Conservation (phyloP, 2,888 invertebrate genomes). For the Quadriops clusia region DNA sequence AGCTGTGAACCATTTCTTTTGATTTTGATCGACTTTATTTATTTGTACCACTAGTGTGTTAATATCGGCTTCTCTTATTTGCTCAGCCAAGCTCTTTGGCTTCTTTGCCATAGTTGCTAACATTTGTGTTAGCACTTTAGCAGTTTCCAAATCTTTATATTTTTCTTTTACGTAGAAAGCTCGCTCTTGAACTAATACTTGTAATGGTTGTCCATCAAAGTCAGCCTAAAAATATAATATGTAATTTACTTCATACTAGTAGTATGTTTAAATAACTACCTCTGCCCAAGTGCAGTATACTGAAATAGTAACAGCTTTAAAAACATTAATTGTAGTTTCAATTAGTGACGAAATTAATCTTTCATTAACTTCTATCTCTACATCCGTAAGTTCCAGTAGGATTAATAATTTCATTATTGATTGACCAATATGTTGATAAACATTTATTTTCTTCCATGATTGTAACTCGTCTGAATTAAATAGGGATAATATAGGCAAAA, state of each 20-base stretch:
- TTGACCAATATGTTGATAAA: constrained; percentile 28
- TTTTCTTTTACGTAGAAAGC: constrained; percentile 28
- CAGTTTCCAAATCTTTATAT: constrained; percentile 24
- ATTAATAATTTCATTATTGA: constrained; percentile 24
- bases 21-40: constrained; percentile 24
- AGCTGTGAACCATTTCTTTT: constrained; percentile 29
- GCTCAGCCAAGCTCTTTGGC: constrained; percentile 28
- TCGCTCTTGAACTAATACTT: constrained; percentile 24
- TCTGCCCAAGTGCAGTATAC: constrained; percentile 32
- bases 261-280: constrained; percentile 17
- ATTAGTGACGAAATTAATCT: constrained; percentile 23
- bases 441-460: constrained; percentile 18
- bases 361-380: constrained; percentile 16
- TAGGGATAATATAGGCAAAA: too few species aligned
- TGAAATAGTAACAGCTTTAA: constrained; percentile 27
- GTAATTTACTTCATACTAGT: constrained; percentile 6
- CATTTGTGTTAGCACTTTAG: constrained; percentile 25
- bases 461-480: constrained; percentile 21
- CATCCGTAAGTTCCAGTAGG: constrained; percentile 19
- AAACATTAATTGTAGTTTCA: constrained; percentile 19
- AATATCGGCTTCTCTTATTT: constrained; percentile 25
- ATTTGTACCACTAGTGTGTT: constrained; percentile 26
- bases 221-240: constrained; percentile 20
- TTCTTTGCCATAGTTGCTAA: constrained; percentile 27
- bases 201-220: constrained; percentile 23